Conservation (phyloP, 2,113 vertebrate genomes). For the Laterallus jamaicensis region DNA sequence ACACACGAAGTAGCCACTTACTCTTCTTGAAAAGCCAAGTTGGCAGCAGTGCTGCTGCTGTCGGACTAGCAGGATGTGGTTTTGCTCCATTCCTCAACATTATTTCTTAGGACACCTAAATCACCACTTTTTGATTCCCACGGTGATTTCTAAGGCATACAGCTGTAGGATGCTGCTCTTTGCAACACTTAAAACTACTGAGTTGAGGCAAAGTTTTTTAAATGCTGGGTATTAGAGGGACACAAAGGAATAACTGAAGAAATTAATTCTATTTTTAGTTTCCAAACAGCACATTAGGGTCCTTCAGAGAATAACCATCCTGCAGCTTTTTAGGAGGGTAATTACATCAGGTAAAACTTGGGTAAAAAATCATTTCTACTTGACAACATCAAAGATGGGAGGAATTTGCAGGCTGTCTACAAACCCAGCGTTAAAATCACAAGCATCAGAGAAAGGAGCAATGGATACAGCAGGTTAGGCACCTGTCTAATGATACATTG, state of each 20-base stretch:
- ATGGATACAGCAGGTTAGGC: neutral
- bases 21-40: neutral
- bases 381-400: neutral
- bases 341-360: neutral
- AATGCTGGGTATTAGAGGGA: neutral
- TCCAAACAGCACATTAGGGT: neutral
- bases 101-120: neutral
- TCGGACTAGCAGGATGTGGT: neutral
- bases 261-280: neutral
- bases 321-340: neutral
- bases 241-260: neutral
- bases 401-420: neutral
- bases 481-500: neutral
- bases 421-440: neutral
- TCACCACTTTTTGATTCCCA: neutral
- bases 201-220: neutral
- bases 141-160: neutral
- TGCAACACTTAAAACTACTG: neutral
- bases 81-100: neutral
- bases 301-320: neutral
- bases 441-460: neutral
- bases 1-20: neutral
- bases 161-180: neutral
- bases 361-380: neutral
- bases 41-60: neutral